Evolutionary conservation across 2,797 vertebrate species (phyloP), one percentile per base, ranked within the genome.

Genomic region (Enteromius treurensis): DNA sequence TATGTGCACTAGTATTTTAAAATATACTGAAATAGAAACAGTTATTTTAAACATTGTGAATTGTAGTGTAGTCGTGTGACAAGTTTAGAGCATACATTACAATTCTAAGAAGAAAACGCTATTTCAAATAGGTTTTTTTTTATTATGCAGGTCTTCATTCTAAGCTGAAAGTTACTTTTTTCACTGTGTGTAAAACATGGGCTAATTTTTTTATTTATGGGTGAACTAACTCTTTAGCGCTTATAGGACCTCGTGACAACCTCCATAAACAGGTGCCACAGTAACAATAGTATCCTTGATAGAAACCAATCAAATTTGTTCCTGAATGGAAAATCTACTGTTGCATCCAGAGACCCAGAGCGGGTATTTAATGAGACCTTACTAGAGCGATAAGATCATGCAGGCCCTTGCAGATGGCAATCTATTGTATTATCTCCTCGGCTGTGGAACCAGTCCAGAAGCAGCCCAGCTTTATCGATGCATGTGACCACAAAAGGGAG

Each of bases 291-390:
- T 21, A 15, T 32, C 2, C 78, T 10, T 65, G 51, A 70, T 55
- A 13, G 34, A 15, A 14, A 34, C 49, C 74, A 83, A 86, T 86
- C 55, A 84, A 86, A 88, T 77, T 49, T 42, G 5, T 3, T 26
- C 64, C 51, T 71, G 40, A 83, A 77, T n/a, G 5, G 70, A 47
- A 83, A 79, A 71, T 37, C 69, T 76, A 15, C 45, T 62, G 53
- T 67, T 69, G 42, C 26, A 42, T 77, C 26, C 84, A 77, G 58
- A 77, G 58, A 74, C 26, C 64, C 55, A 75, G 62, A 74, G 60
- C n/a, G n/a, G n/a, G 73, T 64, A 74, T 84, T 88, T 80, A 83
- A 86, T 80, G 80, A 84, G 85, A 77, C 71, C 49, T 78, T 37
- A 40, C 71, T 79, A 40, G 80, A 53, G 40, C 7, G 79, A 86